Conservation (phyloP, 2,113 vertebrate species). For the Enhydra lutris region DNA sequence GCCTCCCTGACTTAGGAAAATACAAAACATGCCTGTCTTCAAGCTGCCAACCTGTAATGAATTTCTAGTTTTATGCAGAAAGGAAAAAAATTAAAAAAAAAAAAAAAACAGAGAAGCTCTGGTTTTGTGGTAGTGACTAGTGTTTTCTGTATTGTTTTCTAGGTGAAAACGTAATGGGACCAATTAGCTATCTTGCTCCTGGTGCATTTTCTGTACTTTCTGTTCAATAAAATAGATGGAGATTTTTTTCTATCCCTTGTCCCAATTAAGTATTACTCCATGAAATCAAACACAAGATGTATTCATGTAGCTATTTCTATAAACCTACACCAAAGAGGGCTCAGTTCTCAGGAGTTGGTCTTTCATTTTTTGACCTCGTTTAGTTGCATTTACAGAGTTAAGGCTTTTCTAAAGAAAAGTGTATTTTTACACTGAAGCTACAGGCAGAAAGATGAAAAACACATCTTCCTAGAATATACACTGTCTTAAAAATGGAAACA, state of each 20-base stretch:
- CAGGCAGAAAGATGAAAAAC: neutral
- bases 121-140: neutral
- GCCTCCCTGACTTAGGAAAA: conserved; percentile 45
- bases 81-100: neutral
- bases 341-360: conserved; percentile 51
- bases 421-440: neutral
- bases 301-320: conserved; percentile 53
- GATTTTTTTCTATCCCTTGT: neutral
- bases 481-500: neutral
- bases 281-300: conserved; percentile 31
- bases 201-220: conserved; percentile 12
- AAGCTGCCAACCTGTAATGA: neutral
- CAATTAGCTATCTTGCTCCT: conserved; percentile 17
- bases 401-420: neutral
- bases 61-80: neutral
- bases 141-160: neutral
- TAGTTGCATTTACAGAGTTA: neutral
- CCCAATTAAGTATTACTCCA: conserved; percentile 32
- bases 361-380: conserved; percentile 63
- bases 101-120: neutral
- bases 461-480: neutral
- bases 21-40: neutral
- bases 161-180: conserved; percentile 45
- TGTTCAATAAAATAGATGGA: neutral
- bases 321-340: conserved; percentile 48